A percentile compares a stretch with the other conserved stretches of the same genome.
phyloP scores from a whole-genome alignment of 2,113 vertebrate species.

The Thinocorus orbignyianus region DNA sequence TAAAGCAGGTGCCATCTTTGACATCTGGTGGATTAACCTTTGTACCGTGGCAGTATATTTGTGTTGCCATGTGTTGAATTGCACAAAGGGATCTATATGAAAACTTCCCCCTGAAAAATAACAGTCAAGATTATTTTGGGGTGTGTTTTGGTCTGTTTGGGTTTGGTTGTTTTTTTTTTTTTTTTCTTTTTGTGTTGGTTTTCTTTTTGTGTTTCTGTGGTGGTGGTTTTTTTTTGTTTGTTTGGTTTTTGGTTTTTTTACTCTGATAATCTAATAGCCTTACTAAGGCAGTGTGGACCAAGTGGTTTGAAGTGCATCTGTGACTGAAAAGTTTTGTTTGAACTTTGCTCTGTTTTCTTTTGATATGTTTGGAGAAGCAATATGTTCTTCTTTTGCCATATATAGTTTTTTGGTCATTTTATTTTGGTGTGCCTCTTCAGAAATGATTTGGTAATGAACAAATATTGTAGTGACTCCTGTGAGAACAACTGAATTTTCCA shows the following conservation, averaged over 20 bases:
- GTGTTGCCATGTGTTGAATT: neutral
- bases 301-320: neutral
- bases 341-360: neutral
- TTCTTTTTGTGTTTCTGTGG: neutral
- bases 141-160: neutral
- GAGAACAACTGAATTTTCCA: neutral
- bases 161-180: no score
- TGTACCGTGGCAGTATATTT: neutral
- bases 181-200: neutral
- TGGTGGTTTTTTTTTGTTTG: neutral
- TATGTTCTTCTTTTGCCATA: neutral
- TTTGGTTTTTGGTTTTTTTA: neutral
- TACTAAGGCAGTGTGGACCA: neutral
- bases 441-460: neutral
- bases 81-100: neutral
- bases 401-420: neutral
- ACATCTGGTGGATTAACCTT: neutral
- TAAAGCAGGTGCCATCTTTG: neutral
- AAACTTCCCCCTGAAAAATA: neutral
- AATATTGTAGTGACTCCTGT: neutral
- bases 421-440: neutral
- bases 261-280: neutral
- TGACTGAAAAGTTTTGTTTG: neutral
- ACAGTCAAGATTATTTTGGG: neutral
- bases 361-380: neutral